These are phyloP conservation scores for Leptinotarsa peninsularis DNA, from an alignment of 2,888 invertebrate genomes.

Conservation along the genomic window DNA sequence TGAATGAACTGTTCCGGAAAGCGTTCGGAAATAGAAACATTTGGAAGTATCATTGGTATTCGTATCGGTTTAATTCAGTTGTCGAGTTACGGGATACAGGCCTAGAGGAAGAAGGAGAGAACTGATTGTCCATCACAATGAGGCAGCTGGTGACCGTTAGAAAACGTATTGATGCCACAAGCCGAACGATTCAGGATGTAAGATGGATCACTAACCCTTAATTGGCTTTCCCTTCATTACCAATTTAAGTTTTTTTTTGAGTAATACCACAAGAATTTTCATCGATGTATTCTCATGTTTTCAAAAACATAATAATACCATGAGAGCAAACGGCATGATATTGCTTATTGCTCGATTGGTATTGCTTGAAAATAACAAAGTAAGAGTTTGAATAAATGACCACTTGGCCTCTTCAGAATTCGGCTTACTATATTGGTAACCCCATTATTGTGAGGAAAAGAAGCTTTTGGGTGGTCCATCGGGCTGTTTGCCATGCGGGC, in stretches of 20 bases:
- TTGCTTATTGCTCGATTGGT: no score
- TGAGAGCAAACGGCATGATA: no score
- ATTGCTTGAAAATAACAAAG: no score
- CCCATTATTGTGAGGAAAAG: no score
- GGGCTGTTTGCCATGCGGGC: no score
- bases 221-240: background rate
- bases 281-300: no score
- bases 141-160: conserved; percentile 5
- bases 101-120: background rate
- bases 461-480: no score
- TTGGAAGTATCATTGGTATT: conserved; percentile 11
- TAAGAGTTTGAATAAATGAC: no score
- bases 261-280: no score
- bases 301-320: no score
- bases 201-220: background rate
- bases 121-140: conserved; percentile 11
- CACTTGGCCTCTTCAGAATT: no score
- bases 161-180: conserved; percentile 1
- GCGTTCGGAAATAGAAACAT: background rate
- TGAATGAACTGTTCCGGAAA: background rate
- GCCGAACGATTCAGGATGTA: background rate
- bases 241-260: background rate
- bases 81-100: conserved; percentile 5
- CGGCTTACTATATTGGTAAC: no score
- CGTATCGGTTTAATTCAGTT: conserved; percentile 16